Conservation (phyloP, 2,113 vertebrate genomes). For the Anarrhichthys ocellatus region DNA sequence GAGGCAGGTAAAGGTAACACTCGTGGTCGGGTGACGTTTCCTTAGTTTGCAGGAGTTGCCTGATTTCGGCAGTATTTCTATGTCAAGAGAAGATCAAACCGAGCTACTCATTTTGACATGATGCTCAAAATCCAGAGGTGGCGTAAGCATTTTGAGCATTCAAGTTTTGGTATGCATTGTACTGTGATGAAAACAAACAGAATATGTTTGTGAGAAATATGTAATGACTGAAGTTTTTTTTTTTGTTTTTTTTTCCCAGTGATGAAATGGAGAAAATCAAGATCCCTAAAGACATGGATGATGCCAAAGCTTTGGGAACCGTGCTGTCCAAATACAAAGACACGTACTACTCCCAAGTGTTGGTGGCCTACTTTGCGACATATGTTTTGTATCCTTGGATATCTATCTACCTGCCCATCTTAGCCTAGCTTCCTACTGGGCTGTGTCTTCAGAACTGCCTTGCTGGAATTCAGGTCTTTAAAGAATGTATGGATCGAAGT, state of each 20-base stretch:
- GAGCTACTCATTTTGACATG: background rate
- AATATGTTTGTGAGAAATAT: background rate
- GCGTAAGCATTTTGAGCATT: background rate
- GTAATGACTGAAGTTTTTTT: background rate
- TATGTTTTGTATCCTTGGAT: conserved; percentile 98
- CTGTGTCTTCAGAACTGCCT: background rate
- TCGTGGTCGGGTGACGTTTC: background rate
- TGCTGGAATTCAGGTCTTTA: background rate
- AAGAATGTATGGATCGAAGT: background rate
- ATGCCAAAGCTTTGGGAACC: conserved; percentile 97
- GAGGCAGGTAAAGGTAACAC: background rate
- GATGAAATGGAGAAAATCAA: conserved; percentile 95
- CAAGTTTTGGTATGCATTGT: background rate
- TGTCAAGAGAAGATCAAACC: background rate
- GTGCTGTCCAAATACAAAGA: conserved; percentile 99
- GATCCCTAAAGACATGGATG: conserved; percentile 98
- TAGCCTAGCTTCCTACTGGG: background rate
- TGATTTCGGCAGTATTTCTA: background rate
- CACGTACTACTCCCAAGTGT: conserved; percentile 96
- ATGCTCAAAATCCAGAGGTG: background rate
- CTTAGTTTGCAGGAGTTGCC: background rate
- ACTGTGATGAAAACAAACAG: background rate
- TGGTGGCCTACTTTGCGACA: conserved; percentile 97
- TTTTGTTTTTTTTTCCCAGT: conserved; percentile 73
- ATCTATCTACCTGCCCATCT: background rate